Base-by-base conservation (phyloP, 2,888 invertebrate genomes). In the Dysmachus trigonus region DNA sequence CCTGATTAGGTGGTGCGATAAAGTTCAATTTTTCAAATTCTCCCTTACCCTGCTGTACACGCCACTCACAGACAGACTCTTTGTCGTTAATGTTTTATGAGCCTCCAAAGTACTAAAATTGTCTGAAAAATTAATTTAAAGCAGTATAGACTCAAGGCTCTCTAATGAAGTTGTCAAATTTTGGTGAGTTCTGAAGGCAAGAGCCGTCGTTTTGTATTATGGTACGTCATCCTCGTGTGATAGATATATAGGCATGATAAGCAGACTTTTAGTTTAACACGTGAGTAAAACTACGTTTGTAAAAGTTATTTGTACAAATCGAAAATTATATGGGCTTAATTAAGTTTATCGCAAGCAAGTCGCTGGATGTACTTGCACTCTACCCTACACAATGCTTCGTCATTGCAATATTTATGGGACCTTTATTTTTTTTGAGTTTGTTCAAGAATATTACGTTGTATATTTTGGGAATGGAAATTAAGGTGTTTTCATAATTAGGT, bases 141-240 rank as follows among this genome's bases (percentile, higher is more conserved):
- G 33, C 15, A 27, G 30, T 27, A 27, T 27, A 51, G 51, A 51
- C 15, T 51, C 7, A n/a, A 33, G 62, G 62, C 30, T 82, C 62
- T 33, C 81, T 82, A 82, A 82, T 82, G 81, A 82, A 82, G 81
- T 82, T 82, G 81, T 82, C 81, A 82, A 82, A 82, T 82, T 82
- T 79, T 62, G 35, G 62, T 82, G 81, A 62, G 62, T 82, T 82
- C 31, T 3, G 62, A 62, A 35, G 62, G 81, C n/a, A n/a, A n/a
- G n/a, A n/a, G n/a, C n/a, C n/a, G n/a, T 62, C 18, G 10, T 18
- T 22, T 62, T 62, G 62, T 35, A 33, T 82, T 33, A 6, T 62
- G 35, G 35, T 53, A 22, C 31, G 8, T 62, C 53, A 51, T 77
- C 30, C 30, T 13, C 41, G 47, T 47, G 1, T 77, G 13, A 47